These are phyloP conservation scores for Decapterus maruadsi DNA, from an alignment of 2,797 vertebrate genomes.

Conservation along the genomic window DNA sequence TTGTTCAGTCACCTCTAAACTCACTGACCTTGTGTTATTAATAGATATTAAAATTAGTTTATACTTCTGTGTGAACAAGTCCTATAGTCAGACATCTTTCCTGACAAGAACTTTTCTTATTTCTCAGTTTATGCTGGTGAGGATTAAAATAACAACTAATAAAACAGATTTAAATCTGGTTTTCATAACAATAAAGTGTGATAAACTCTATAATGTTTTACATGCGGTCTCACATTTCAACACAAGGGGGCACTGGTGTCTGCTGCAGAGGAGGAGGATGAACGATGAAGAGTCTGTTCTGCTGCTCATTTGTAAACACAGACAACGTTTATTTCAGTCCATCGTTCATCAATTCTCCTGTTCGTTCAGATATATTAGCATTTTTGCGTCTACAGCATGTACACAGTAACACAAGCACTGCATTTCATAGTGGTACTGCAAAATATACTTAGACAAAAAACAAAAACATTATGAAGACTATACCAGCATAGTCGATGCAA, in stretches of 20 bases:
- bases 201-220: too few relatives aligned
- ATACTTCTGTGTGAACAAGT: too few relatives aligned
- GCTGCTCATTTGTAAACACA: slow-evolving; percentile 38
- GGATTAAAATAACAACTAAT: too few relatives aligned
- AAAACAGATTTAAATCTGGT: too few relatives aligned
- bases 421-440: slow-evolving; percentile 68
- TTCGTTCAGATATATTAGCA: slow-evolving; percentile 89
- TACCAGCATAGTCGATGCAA: slow-evolving; percentile 85
- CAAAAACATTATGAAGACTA: slow-evolving; percentile 72
- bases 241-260: slow-evolving; percentile 49
- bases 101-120: too few relatives aligned
- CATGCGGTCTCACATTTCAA: neutral
- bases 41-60: neutral
- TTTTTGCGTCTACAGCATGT: slow-evolving; percentile 81
- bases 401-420: slow-evolving; percentile 71
- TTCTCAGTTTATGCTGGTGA: too few relatives aligned
- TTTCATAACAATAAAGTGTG: too few relatives aligned
- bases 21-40: neutral
- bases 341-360: slow-evolving; percentile 65
- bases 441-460: slow-evolving; percentile 58
- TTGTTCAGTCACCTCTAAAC: neutral
- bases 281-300: neutral
- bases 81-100: too few relatives aligned
- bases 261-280: neutral
- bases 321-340: slow-evolving; percentile 70